phyloP scores from a whole-genome alignment of 2,113 vertebrate species.

The Elephantulus edwardii region DNA sequence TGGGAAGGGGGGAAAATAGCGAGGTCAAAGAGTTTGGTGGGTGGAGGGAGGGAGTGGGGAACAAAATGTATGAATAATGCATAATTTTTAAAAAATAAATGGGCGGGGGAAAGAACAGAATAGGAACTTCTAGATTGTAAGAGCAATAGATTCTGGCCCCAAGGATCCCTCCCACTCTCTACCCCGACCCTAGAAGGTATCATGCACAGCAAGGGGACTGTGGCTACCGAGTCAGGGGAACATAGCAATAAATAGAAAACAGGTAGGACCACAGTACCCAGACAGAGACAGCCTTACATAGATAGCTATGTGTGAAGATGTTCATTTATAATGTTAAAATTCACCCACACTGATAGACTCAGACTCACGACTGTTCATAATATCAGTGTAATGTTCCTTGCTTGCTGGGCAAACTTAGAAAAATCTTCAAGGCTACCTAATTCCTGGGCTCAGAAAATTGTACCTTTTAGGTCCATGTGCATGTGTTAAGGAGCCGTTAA shows the following conservation, averaged over 20 bases:
- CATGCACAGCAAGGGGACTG: not conserved
- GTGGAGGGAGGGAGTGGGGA: too few species aligned
- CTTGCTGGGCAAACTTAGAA: not conserved
- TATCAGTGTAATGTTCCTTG: not conserved
- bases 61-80: too few species aligned
- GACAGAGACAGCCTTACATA: not conserved
- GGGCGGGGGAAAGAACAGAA: not conserved
- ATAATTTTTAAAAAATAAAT: too few species aligned
- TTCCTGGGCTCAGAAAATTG: not conserved
- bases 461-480: not conserved
- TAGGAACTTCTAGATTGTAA: not conserved
- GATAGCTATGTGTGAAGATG: not conserved
- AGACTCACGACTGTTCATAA: not conserved
- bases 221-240: not conserved
- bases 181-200: not conserved
- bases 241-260: not conserved
- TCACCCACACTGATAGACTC: not conserved
- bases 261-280: not conserved
- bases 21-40: too few species aligned
- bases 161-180: not conserved
- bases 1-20: too few species aligned
- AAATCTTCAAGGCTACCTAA: not conserved
- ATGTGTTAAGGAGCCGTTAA: too few species aligned
- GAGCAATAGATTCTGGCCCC: not conserved
- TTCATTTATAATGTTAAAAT: not conserved